Evolutionary conservation across 2,797 vertebrate species (phyloP).

Genomic region (Syngnathus rostellatus): DNA sequence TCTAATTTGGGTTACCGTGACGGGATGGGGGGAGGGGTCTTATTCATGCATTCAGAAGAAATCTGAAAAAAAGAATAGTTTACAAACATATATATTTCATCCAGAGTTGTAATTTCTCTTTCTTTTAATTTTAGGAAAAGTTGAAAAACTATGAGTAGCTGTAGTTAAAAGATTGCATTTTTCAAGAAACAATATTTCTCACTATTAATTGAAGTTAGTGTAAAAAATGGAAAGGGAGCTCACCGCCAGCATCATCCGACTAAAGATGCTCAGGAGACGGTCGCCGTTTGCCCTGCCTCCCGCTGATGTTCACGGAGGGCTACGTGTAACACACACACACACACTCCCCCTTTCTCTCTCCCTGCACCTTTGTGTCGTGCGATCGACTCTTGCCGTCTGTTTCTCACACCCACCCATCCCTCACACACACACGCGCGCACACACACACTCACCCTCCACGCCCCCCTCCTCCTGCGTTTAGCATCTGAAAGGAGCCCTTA

Average conservation of each 20-base stretch:
- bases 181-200: too few species aligned
- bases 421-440: conserved; percentile 36
- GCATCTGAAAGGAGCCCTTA: conserved; percentile 77
- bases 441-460: conserved; percentile 31
- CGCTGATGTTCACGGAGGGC: conserved; percentile 18
- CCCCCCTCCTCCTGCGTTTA: conserved; percentile 66
- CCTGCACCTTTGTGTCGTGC: conserved; percentile 69
- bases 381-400: conserved; percentile 66
- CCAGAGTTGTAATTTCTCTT: too few species aligned
- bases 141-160: not conserved
- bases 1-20: too few species aligned
- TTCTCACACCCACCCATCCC: conserved; percentile 67
- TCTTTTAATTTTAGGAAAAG: too few species aligned
- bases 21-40: too few species aligned
- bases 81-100: too few species aligned
- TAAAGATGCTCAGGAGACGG: conserved; percentile 36
- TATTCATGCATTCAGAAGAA: too few species aligned
- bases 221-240: conserved; percentile 13
- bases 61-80: too few species aligned
- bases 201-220: too few species aligned
- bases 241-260: conserved; percentile 28
- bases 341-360: not conserved
- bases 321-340: not conserved
- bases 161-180: too few species aligned
- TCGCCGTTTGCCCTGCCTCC: conserved; percentile 21